Evolutionary conservation across 2,888 invertebrate species (phyloP), one percentile per base, ranked within the genome.

Genomic region (Geophilus truncorum): DNA sequence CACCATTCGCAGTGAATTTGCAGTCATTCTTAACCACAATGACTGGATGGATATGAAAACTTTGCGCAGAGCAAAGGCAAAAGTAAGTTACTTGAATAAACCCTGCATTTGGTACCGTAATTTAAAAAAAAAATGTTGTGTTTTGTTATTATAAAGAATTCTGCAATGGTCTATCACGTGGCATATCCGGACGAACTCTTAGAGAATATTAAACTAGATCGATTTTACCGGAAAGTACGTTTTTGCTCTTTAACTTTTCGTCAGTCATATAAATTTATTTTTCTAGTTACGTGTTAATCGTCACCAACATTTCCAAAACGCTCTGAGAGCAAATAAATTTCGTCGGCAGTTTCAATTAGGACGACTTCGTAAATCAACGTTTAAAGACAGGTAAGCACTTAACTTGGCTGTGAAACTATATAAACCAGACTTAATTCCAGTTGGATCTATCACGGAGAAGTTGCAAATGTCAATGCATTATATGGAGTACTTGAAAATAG

Each of bases 11-110:
- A 88, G 89, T 80, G 93, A 95, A 83, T 97, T 97, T 88, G 90
- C 91, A 82, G 91, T 93, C 84, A 94, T 96, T 32, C 87, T 96
- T 80, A 89, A 90, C 23, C 90, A 91, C 81, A 85, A 96, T 15
- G 93, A 93, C 76, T 98, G 97, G 97, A 97, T 98, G 97, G 97
- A 97, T 85, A 91, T 91, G 0, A 88, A 89, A 83, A 97, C 97
- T 0, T 30, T 80, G 12, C 70, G 70, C 12, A 80, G 70, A 75
- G 80, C 80, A 5, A 75, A 34, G 76, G 75, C 76, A 7, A 80
- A 92, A 86, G 86, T 85, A 82, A 84, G 86, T 77, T 87, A 45
- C n/a, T n/a, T n/a, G n/a, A n/a, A n/a, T n/a, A n/a, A 40, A 9
- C 15, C 10, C 40, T 40, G 12, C 6, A 12, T 40, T 12, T 34